These are phyloP conservation scores for Esox masquinongy DNA, from an alignment of 2,797 vertebrate species.

Conservation along the genomic window DNA sequence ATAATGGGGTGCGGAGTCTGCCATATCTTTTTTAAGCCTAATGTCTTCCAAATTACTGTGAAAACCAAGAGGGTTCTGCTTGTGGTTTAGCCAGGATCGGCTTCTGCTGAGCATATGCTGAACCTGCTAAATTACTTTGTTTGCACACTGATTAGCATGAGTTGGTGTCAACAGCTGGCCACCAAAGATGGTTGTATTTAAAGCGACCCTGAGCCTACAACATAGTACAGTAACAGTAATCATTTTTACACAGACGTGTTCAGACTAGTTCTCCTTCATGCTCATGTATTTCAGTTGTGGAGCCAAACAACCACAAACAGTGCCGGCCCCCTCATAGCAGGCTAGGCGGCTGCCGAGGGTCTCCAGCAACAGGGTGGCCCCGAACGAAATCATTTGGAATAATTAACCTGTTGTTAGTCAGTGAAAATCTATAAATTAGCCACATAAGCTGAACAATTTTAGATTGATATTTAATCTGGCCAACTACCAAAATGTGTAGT, in stretches of 20 bases:
- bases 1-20: constrained; percentile 51
- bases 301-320: constrained; percentile 41
- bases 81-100: constrained; percentile 51
- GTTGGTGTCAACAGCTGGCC: constrained; percentile 78
- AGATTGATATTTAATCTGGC: no score
- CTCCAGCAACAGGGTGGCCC: no score
- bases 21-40: constrained; percentile 42
- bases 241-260: constrained; percentile 67
- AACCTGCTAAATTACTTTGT: constrained; percentile 74
- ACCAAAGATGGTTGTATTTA: constrained; percentile 57
- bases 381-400: no score
- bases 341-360: no score
- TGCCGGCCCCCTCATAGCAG: no score
- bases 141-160: constrained; percentile 77
- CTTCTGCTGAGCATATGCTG: constrained; percentile 55
- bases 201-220: constrained; percentile 11
- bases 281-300: constrained; percentile 49
- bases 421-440: no score
- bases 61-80: constrained; percentile 65
- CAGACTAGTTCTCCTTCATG: constrained; percentile 64
- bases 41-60: constrained; percentile 69
- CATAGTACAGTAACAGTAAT: constrained; percentile 45
- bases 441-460: no score
- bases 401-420: no score
- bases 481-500: no score